phyloP scores from a whole-genome alignment of 1,140 invertebrate species.

The Frieseomelitta varia region DNA sequence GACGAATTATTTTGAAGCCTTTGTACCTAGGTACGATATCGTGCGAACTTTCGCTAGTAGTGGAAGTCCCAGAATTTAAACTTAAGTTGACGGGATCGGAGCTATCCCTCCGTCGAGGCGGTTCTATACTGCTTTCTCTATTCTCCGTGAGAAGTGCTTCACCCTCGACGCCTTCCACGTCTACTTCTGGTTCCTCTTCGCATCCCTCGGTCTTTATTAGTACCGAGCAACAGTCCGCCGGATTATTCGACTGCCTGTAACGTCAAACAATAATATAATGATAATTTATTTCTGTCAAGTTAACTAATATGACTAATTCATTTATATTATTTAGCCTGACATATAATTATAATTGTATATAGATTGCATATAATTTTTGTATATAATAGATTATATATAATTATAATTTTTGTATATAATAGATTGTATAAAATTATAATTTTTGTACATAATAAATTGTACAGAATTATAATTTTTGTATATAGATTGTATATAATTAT shows the following conservation, averaged over 20 bases:
- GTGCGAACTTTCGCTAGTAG: slow-evolving; percentile 78
- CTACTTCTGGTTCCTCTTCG: slow-evolving; percentile 83
- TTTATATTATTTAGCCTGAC: too few relatives aligned
- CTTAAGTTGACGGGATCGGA: slow-evolving; percentile 90
- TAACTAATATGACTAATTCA: too few relatives aligned
- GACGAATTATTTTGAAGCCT: not conserved
- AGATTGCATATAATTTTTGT: too few relatives aligned
- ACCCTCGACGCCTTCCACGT: slow-evolving; percentile 82
- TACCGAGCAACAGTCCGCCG: slow-evolving; percentile 81
- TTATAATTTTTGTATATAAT: slow-evolving; percentile 8
- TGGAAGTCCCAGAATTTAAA: slow-evolving; percentile 79
- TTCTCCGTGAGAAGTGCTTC: slow-evolving; percentile 81
- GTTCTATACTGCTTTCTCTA: slow-evolving; percentile 78
- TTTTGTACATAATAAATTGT: too few relatives aligned
- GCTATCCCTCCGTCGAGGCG: slow-evolving; percentile 80
- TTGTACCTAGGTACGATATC: slow-evolving; percentile 74
- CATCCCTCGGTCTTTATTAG: slow-evolving; percentile 82
- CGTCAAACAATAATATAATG: not conserved
- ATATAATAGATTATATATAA: too few relatives aligned
- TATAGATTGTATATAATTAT: too few relatives aligned
- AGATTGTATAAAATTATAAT: not conserved
- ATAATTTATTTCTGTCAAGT: not conserved
- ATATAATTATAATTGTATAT: too few relatives aligned
- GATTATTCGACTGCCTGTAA: slow-evolving; percentile 78
- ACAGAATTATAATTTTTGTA: not conserved